phyloP scores from a whole-genome alignment of 2,113 vertebrate species.

The Ornithorhynchus anatinus region DNA sequence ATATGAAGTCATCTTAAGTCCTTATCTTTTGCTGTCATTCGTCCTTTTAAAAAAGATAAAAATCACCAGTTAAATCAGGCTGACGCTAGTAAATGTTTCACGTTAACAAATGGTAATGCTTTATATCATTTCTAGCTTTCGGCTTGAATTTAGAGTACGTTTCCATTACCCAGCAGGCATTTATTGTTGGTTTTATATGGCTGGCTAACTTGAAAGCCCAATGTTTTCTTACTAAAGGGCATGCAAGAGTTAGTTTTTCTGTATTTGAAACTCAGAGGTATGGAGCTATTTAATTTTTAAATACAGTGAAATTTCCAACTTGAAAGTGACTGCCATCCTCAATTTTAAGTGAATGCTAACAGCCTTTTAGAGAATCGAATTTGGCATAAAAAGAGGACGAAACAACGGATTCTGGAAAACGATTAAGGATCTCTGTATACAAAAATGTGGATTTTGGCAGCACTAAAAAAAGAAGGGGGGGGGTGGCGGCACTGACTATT shows the following conservation, averaged over 20 bases:
- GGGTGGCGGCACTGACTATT: slow-evolving; percentile 52
- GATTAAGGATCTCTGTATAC: slow-evolving; percentile 50
- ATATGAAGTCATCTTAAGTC: slow-evolving; percentile 4
- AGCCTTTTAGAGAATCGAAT: slow-evolving; percentile 1
- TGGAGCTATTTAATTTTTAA: background rate
- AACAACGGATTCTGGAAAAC: slow-evolving; percentile 33
- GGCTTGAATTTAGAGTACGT: background rate
- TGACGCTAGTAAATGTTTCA: background rate
- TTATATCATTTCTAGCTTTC: background rate
- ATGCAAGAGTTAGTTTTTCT: background rate
- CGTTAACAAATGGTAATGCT: background rate
- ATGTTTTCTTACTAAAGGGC: background rate
- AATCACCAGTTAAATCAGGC: background rate
- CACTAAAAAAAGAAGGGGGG: slow-evolving; percentile 66
- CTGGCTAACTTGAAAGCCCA: slow-evolving; percentile 1
- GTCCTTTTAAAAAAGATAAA: slow-evolving; percentile 17
- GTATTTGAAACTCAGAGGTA: slow-evolving; percentile 31
- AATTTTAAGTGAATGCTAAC: slow-evolving; percentile 6
- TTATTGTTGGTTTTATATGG: slow-evolving; percentile 1
- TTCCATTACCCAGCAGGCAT: slow-evolving; percentile 17
- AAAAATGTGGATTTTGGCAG: slow-evolving; percentile 67
- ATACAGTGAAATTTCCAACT: slow-evolving; percentile 11
- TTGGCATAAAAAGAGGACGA: background rate
- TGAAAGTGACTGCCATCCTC: background rate
- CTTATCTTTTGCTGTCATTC: background rate